These are phyloP conservation scores for Lycodopsis pacificus DNA, from an alignment of 2,797 vertebrate species.

Conservation along the genomic window DNA sequence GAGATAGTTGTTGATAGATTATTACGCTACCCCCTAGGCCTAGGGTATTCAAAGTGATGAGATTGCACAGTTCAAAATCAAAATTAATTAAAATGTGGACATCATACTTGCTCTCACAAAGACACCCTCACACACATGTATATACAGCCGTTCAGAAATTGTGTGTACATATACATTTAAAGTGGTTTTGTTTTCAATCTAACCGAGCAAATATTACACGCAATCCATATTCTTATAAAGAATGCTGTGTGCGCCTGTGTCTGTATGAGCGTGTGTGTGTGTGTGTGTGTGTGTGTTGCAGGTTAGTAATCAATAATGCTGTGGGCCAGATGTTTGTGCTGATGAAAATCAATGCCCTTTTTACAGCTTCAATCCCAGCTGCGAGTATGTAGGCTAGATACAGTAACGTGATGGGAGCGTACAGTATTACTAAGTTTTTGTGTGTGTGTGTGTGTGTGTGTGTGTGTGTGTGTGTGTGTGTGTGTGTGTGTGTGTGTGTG, in stretches of 20 bases:
- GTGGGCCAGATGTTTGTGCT: constrained; percentile 66
- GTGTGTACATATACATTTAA: constrained; percentile 1
- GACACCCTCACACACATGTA: neutral
- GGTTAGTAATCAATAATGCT: constrained; percentile 68
- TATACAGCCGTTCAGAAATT: constrained; percentile 4
- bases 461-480: neutral
- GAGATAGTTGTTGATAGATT: neutral
- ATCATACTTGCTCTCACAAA: neutral
- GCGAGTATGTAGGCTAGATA: constrained; percentile 11
- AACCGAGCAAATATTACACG: constrained; percentile 21
- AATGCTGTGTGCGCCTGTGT: constrained; percentile 32
- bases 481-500: neutral
- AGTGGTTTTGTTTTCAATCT: constrained; percentile 5
- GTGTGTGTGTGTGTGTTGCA: constrained; percentile 12
- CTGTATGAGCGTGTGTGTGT: neutral
- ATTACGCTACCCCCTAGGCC: neutral
- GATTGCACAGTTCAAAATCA: constrained; percentile 1
- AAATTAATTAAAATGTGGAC: constrained; percentile 26
- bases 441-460: neutral
- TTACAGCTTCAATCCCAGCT: constrained; percentile 45
- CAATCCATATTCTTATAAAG: constrained; percentile 43
- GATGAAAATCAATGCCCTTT: constrained; percentile 74
- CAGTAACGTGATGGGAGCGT: constrained; percentile 12
- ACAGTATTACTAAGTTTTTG: neutral
- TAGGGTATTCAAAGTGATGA: constrained; percentile 1